These are phyloP conservation scores for Acanthosepion lycidas DNA, from an alignment of 2,888 invertebrate genomes.

Conservation along the genomic window DNA sequence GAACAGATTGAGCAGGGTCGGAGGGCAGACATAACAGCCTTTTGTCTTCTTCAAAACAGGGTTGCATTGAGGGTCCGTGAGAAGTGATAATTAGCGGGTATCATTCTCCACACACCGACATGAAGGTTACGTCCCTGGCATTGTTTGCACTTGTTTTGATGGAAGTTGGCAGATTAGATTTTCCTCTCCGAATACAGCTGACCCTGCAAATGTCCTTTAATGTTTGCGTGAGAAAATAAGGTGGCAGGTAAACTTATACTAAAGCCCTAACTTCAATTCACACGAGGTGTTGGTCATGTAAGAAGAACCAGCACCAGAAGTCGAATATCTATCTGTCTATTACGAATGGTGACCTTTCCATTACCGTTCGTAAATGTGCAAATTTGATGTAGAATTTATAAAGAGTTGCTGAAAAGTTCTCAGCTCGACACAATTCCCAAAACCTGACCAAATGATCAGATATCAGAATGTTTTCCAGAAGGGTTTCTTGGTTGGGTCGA, in stretches of 20 bases:
- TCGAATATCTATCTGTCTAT: neutral
- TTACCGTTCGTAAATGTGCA: neutral
- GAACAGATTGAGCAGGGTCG: constrained; percentile 22
- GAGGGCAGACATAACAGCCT: constrained; percentile 33
- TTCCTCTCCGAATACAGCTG: neutral
- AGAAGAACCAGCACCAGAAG: neutral
- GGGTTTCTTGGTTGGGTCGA: no score
- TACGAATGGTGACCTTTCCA: neutral
- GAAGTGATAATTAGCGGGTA: constrained; percentile 22
- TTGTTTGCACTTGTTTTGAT: constrained; percentile 15
- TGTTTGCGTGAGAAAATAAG: neutral
- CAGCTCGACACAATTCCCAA: no score
- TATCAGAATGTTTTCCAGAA: no score
- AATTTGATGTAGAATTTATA: neutral
- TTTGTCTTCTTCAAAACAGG: constrained; percentile 33
- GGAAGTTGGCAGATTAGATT: constrained; percentile 20
- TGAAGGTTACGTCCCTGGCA: neutral
- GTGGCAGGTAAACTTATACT: constrained; percentile 18
- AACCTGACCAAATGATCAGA: no score
- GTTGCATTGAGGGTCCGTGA: constrained; percentile 8
- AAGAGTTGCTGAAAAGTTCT: neutral
- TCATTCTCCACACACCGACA: neutral
- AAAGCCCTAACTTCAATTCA: neutral
- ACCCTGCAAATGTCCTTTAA: neutral
- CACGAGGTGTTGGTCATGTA: neutral